Conservation (phyloP, 2,888 invertebrate species). For the Yponomeuta plumbellus region DNA sequence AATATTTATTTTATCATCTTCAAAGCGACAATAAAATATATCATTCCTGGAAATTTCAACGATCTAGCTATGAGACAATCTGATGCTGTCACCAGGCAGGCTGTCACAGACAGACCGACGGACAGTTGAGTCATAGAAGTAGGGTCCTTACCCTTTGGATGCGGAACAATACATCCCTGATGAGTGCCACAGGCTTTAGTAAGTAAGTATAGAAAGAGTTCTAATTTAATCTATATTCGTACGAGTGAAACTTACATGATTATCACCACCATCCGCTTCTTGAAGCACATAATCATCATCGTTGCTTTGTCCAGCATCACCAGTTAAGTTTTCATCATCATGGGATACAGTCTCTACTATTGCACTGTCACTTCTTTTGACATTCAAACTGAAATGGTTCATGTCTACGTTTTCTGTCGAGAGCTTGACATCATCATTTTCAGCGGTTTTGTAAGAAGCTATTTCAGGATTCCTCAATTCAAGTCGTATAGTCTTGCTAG, state of each 20-base stretch:
- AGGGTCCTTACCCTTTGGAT: no score
- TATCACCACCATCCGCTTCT: slow-evolving; percentile 31
- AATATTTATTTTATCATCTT: no score
- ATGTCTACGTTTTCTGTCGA: slow-evolving; percentile 3
- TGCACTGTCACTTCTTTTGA: neutral
- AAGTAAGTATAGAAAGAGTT: no score
- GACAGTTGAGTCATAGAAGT: no score
- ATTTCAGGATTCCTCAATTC: slow-evolving; percentile 43
- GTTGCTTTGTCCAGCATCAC: slow-evolving; percentile 31
- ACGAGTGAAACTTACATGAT: slow-evolving; percentile 48
- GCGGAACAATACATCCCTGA: no score
- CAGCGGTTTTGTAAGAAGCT: slow-evolving; percentile 27
- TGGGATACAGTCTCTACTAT: neutral
- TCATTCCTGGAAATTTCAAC: no score
- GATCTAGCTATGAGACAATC: no score
- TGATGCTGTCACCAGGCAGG: no score
- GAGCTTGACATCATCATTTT: slow-evolving; percentile 21
- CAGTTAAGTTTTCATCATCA: slow-evolving; percentile 17
- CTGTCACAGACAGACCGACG: no score
- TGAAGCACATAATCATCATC: slow-evolving; percentile 34
- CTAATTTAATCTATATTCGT: no score
- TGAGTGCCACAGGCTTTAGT: no score
- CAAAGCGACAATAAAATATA: no score
- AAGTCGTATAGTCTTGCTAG: slow-evolving; percentile 50
- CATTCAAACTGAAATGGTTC: neutral